Evolutionary conservation across 2,888 invertebrate species (phyloP).

Genomic region (Tolmerus cingulatus): DNA sequence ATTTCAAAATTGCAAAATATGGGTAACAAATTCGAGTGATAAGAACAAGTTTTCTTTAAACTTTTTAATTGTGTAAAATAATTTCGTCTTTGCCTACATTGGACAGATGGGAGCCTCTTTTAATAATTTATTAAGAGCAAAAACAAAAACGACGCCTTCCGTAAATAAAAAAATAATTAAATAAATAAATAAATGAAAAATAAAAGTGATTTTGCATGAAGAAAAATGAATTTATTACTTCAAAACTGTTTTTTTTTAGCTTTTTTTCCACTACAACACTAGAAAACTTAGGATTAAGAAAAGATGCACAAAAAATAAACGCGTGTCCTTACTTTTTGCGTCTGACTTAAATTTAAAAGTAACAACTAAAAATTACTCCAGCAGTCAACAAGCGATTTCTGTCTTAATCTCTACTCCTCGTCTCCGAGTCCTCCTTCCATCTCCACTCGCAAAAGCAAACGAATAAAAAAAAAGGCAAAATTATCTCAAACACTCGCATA

Average conservation of each 20-base stretch:
- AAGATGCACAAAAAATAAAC: slow-evolving; percentile 44
- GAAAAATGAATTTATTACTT: slow-evolving; percentile 47
- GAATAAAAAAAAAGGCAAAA: slow-evolving; percentile 33
- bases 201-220: slow-evolving; percentile 43
- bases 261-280: slow-evolving; percentile 45
- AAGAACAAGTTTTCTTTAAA: too few relatives aligned
- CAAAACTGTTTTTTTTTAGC: slow-evolving; percentile 25
- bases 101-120: neutral
- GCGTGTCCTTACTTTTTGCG: slow-evolving; percentile 35
- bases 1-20: too few relatives aligned
- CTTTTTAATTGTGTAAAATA: neutral
- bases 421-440: neutral
- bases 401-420: slow-evolving; percentile 31
- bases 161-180: neutral
- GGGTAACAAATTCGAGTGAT: too few relatives aligned
- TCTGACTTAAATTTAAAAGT: slow-evolving; percentile 34
- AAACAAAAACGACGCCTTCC: neutral
- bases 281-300: slow-evolving; percentile 45
- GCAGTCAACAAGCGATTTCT: slow-evolving; percentile 47
- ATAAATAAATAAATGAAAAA: neutral
- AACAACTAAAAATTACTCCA: slow-evolving; percentile 33
- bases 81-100: neutral
- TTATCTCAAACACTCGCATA: slow-evolving; percentile 22
- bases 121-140: neutral
- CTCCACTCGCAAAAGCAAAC: slow-evolving; percentile 24